These are phyloP conservation scores for Danionella dracula DNA, from an alignment of 2,797 vertebrate genomes.

Conservation along the genomic window DNA sequence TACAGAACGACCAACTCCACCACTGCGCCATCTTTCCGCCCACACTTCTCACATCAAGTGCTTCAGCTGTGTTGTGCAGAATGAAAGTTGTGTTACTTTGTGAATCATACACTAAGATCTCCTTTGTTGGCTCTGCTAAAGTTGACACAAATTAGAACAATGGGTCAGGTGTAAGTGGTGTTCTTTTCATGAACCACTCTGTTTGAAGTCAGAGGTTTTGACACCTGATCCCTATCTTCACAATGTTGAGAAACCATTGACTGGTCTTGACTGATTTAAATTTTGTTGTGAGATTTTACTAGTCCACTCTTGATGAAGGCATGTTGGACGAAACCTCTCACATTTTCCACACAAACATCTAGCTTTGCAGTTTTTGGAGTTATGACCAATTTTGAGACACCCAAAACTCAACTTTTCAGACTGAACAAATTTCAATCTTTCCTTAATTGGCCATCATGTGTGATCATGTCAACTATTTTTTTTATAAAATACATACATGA, in stretches of 20 bases:
- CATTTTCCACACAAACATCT: conserved; percentile 14
- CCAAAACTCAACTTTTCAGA: conserved; percentile 6
- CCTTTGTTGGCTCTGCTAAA: background rate
- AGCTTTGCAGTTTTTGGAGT: conserved; percentile 6
- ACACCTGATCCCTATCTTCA: too few relatives aligned
- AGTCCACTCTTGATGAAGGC: conserved; percentile 32
- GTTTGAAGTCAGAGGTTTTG: conserved; percentile 4
- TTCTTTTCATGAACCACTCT: conserved; percentile 15
- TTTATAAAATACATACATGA: background rate
- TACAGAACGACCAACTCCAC: conserved; percentile 33
- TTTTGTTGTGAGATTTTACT: background rate
- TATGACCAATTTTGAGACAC: too few relatives aligned
- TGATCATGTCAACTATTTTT: background rate
- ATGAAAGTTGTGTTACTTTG: conserved; percentile 39
- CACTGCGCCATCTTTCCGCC: too few relatives aligned
- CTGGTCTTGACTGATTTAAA: background rate
- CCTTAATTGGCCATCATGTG: conserved; percentile 3
- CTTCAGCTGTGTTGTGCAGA: conserved; percentile 15
- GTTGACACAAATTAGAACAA: conserved; percentile 31
- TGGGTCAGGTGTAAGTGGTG: background rate
- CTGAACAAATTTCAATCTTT: conserved; percentile 10
- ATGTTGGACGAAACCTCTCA: conserved; percentile 2
- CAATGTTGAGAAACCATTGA: background rate
- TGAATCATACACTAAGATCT: conserved; percentile 33
- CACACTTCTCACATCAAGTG: conserved; percentile 18